These are phyloP conservation scores for Coptodon bakossiorum DNA, from an alignment of 2,113 vertebrate species.

Conservation along the genomic window DNA sequence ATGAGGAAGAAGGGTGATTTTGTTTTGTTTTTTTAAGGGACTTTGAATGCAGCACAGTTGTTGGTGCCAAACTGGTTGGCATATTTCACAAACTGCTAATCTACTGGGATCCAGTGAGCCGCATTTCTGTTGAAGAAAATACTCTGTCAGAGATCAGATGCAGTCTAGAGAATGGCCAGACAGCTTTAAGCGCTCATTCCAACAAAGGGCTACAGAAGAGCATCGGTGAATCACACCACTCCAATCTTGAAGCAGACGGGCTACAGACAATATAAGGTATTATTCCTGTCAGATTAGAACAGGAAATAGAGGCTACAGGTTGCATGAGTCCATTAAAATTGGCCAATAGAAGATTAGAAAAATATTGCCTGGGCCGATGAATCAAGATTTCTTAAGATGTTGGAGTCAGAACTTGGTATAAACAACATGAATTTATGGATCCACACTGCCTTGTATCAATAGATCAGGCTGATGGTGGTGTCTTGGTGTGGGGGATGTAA, in stretches of 20 bases:
- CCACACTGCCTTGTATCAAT: not conserved
- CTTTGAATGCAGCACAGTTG: not conserved
- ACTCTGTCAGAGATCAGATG: not conserved
- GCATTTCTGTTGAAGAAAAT: not conserved
- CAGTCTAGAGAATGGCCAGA: not conserved
- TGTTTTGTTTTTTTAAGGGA: not conserved
- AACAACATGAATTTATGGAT: not conserved
- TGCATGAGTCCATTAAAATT: not conserved
- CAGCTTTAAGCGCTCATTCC: not conserved
- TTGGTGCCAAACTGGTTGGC: not conserved
- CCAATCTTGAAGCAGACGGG: not conserved
- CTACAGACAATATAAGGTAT: not conserved
- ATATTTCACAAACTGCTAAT: not conserved
- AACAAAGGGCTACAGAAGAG: not conserved
- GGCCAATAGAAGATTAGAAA: not conserved
- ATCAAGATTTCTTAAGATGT: not conserved
- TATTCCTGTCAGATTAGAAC: not conserved
- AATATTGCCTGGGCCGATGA: not conserved
- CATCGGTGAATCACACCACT: not conserved
- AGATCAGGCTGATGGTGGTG: not conserved
- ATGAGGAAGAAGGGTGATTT: not conserved
- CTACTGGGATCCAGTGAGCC: not conserved
- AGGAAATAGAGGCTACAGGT: not conserved
- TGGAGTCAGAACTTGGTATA: not conserved
- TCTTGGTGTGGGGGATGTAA: not conserved